Conservation (phyloP, 2,113 vertebrate genomes). For the Haemorhous mexicanus region DNA sequence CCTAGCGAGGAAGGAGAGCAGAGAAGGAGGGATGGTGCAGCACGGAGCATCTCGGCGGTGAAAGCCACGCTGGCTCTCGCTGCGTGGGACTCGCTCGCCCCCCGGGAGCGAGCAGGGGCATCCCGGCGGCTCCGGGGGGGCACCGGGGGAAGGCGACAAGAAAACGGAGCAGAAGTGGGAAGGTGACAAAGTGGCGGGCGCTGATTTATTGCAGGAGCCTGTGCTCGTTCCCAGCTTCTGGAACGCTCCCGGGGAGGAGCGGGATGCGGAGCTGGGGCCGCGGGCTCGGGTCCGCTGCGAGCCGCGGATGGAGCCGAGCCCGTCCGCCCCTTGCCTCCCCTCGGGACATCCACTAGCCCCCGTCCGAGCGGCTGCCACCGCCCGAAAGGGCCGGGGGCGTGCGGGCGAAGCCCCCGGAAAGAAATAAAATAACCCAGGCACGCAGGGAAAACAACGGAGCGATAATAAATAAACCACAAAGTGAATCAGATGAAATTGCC, state of each 20-base stretch:
- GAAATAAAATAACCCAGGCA: not conserved
- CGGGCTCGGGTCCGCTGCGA: not conserved
- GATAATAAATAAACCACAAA: conserved; percentile 10
- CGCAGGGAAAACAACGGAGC: not conserved
- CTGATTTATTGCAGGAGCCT: conserved; percentile 82
- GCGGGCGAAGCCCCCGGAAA: not conserved
- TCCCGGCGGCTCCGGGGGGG: not conserved
- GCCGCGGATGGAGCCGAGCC: conserved; percentile 54
- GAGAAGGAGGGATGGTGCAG: not conserved
- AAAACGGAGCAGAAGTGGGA: conserved; percentile 30
- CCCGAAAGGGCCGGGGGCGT: not conserved
- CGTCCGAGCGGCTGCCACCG: not conserved
- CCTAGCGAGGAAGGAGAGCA: conserved; percentile 44
- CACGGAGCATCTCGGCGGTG: not conserved
- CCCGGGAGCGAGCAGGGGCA: not conserved
- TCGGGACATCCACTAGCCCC: conserved; percentile 55
- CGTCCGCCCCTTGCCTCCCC: not conserved
- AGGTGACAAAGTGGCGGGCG: conserved; percentile 72
- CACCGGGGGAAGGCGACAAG: not conserved
- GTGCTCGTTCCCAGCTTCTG: conserved; percentile 86
- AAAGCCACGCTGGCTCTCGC: not conserved
- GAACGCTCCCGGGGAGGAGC: conserved; percentile 72
- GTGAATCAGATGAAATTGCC: not conserved
- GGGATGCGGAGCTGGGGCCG: not conserved
- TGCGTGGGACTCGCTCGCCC: not conserved